Evolutionary conservation across 1,140 invertebrate genomes (phyloP), one percentile per base, ranked within the genome.

Genomic region (Phenacoccus solenopsis): DNA sequence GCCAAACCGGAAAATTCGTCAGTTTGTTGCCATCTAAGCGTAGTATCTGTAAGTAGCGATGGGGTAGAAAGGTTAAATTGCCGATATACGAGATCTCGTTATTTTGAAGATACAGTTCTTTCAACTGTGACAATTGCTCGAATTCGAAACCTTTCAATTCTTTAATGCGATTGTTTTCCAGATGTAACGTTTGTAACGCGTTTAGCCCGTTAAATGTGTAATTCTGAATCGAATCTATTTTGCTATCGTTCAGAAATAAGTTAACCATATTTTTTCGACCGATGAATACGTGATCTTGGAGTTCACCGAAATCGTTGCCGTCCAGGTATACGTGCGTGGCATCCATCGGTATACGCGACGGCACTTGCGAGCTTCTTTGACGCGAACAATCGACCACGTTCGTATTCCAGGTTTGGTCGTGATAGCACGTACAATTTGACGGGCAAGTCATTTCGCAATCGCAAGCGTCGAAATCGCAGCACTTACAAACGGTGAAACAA

Each of bases 401-500:
- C 28, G 90, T 91, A 72, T 89, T 90, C 92, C 93, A 95, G 16
- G 91, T 89, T 77, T 91, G 89, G 76, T 95, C 92, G 80, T 93
- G 89, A 78, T 93, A 95, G 77, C 93, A 96, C 71, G 89, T 89
- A 80, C 93, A 96, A 76, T 93, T 92, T 72, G 85, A 84, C 1
- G 93, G 93, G 76, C 93, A 96, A 2, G 89, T 93, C 91, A 95
- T 95, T 80, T 94, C 91, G 79, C 93, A 96, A 79, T 96, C 93
- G 79, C 93, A 96, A 64, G 91, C 92, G 77, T 95, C 92, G 77
- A 93, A 95, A 75, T 96, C 93, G 77, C 93, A 96, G 79, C 93
- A 96, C 75, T 93, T 91, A 77, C 93, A 96, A 61, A 94, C 80
- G 20, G 93, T 88, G 79, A 95, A 95, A 81, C 93, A 96, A 79